phyloP scores from a whole-genome alignment of 2,113 vertebrate species.

The Caranx ignobilis region DNA sequence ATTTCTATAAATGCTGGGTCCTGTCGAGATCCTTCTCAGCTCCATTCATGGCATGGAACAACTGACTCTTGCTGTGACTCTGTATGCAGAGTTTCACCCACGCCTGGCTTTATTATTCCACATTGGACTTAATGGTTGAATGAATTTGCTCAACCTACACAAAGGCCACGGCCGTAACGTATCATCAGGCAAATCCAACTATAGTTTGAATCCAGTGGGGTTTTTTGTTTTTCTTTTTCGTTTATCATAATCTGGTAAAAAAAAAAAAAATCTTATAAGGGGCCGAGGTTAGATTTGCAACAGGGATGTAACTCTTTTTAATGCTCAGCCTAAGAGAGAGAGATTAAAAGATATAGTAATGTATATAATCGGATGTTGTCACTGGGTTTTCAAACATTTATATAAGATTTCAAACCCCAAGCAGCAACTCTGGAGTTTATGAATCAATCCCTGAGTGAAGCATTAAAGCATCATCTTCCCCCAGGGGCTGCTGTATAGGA shows the following conservation, averaged over 20 bases:
- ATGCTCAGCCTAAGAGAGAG: background rate
- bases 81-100: slow-evolving; percentile 34
- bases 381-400: background rate
- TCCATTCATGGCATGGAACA: slow-evolving; percentile 54
- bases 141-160: slow-evolving; percentile 9
- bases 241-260: background rate
- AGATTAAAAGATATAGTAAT: background rate
- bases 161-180: background rate
- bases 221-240: background rate
- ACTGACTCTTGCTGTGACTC: slow-evolving; percentile 23
- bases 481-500: too few relatives aligned
- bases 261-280: background rate
- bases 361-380: background rate
- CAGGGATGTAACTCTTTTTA: background rate
- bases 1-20: slow-evolving; percentile 17
- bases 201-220: background rate
- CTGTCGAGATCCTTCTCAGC: slow-evolving; percentile 57
- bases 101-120: slow-evolving; percentile 38
- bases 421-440: too few relatives aligned
- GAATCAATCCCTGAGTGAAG: too few relatives aligned
- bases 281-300: background rate
- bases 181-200: background rate
- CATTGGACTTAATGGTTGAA: background rate
- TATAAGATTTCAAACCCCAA: background rate
- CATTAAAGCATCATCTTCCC: too few relatives aligned